phyloP scores from a whole-genome alignment of 2,113 vertebrate species.

The Taurulus bubalis region DNA sequence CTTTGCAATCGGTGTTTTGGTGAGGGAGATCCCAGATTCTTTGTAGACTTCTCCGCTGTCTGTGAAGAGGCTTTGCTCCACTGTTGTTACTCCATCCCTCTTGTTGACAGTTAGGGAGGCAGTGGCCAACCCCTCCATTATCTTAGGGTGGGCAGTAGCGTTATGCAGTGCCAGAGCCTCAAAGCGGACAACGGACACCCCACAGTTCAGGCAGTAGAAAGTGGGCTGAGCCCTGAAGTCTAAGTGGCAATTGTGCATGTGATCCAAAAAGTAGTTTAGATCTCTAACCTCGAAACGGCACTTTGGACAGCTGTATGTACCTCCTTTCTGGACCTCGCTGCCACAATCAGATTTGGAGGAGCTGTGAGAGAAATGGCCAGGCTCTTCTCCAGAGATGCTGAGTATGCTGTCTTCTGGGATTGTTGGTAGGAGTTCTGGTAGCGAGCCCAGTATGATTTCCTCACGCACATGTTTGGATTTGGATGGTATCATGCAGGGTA shows the following conservation, averaged over 20 bases:
- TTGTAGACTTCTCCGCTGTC: constrained; percentile 78
- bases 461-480: constrained; percentile 89
- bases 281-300: constrained; percentile 92
- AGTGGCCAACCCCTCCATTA: constrained; percentile 75
- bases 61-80: constrained; percentile 89
- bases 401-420: constrained; percentile 80
- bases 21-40: constrained; percentile 90
- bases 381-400: constrained; percentile 78
- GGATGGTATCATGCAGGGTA: constrained; percentile 97
- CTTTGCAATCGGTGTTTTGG: constrained; percentile 97
- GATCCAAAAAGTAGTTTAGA: constrained; percentile 89
- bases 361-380: constrained; percentile 78
- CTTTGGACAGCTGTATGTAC: constrained; percentile 88
- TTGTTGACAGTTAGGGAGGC: constrained; percentile 88
- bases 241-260: constrained; percentile 91
- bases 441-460: constrained; percentile 81
- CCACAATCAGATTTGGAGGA: constrained; percentile 72
- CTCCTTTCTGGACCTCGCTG: constrained; percentile 79
- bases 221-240: constrained; percentile 92
- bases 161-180: constrained; percentile 94
- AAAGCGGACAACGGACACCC: constrained; percentile 88
- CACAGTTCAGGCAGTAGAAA: constrained; percentile 90
- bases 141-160: constrained; percentile 82
- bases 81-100: constrained; percentile 84
- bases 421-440: constrained; percentile 81